Evolutionary conservation across 2,797 vertebrate species (phyloP).

Genomic region (Odontamblyopus rebecca): DNA sequence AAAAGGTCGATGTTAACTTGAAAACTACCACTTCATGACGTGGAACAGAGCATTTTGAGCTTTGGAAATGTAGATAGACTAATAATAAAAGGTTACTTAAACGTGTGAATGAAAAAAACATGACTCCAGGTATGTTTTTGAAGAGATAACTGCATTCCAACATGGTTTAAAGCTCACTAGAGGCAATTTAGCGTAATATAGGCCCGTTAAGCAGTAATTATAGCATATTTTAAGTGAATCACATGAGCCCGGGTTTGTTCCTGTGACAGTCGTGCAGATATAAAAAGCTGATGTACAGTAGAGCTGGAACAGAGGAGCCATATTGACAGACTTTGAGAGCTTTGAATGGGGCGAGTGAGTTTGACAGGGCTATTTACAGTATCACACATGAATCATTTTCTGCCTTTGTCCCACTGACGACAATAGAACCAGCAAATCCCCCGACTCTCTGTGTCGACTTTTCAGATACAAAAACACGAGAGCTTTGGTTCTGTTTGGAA

Average conservation of each 20-base stretch:
- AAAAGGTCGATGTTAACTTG: too few relatives aligned
- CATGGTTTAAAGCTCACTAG: too few relatives aligned
- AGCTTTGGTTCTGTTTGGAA: background rate
- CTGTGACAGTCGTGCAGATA: background rate
- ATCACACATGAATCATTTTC: conserved; percentile 42
- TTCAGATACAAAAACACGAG: background rate
- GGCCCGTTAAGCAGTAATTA: background rate
- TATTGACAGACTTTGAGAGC: conserved; percentile 24
- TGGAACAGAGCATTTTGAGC: too few relatives aligned
- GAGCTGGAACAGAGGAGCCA: background rate
- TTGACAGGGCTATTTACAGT: conserved; percentile 49
- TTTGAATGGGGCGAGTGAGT: conserved; percentile 26
- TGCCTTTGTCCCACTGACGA: conserved; percentile 36
- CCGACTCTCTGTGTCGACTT: background rate
- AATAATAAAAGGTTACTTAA: too few relatives aligned
- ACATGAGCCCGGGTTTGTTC: background rate
- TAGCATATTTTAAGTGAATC: background rate
- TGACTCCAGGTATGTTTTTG: too few relatives aligned
- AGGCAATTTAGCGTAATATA: too few relatives aligned
- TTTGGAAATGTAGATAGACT: too few relatives aligned
- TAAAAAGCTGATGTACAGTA: background rate
- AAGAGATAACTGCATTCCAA: too few relatives aligned
- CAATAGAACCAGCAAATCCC: conserved; percentile 13
- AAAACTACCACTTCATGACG: too few relatives aligned
- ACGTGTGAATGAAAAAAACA: too few relatives aligned